phyloP scores from a whole-genome alignment of 2,888 invertebrate species.

The Eretmocerus hayati region DNA sequence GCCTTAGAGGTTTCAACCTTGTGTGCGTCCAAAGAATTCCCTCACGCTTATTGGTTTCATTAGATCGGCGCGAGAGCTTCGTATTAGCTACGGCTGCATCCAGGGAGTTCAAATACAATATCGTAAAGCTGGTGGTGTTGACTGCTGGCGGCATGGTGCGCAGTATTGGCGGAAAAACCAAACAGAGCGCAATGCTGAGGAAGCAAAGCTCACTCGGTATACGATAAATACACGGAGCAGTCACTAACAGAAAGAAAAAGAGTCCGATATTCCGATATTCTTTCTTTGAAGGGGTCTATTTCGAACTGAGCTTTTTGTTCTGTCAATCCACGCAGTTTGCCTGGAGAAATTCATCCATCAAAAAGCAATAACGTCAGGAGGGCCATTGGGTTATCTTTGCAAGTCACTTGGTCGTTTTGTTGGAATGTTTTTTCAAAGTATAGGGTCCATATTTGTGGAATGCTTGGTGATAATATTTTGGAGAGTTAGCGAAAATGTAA shows the following conservation, averaged over 20 bases:
- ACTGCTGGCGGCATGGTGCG: too few species aligned
- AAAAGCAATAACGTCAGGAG: not conserved
- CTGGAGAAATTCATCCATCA: not conserved
- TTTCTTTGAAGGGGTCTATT: not conserved
- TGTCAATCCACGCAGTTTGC: not conserved
- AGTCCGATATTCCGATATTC: not conserved
- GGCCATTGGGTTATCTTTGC: constrained; percentile 3
- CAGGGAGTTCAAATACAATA: constrained; percentile 36
- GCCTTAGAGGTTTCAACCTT: constrained; percentile 5
- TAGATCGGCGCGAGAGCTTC: constrained; percentile 34
- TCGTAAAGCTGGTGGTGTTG: too few species aligned
- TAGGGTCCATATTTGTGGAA: too few species aligned
- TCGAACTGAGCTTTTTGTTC: not conserved
- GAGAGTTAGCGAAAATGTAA: too few species aligned
- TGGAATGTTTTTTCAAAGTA: too few species aligned
- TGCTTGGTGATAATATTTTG: too few species aligned
- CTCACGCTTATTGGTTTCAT: constrained; percentile 46
- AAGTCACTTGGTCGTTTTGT: constrained; percentile 8
- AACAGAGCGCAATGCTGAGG: constrained; percentile 34
- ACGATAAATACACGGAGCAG: too few species aligned
- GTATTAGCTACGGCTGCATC: constrained; percentile 1
- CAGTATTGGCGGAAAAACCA: constrained; percentile 26
- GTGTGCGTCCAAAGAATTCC: constrained; percentile 33
- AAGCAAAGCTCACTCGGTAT: too few species aligned
- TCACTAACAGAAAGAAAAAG: not conserved